Percentiles rank a stretch among this genome's conserved stretches.
These are phyloP conservation scores for Agrenia bidenticulata DNA, from an alignment of 2,888 invertebrate species.

Conservation along the genomic window DNA sequence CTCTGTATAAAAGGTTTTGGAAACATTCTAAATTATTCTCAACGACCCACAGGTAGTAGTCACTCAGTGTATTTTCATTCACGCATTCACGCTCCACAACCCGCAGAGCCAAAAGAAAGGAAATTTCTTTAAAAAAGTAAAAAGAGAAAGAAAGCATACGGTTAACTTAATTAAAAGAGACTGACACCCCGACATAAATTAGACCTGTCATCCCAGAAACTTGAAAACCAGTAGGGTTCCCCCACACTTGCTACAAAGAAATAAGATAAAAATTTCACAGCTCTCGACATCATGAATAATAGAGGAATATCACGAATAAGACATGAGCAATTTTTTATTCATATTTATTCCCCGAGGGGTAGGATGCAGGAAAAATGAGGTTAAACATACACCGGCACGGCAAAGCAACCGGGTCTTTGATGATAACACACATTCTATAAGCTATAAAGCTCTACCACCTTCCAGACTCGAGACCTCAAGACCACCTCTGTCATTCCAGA, in stretches of 20 bases:
- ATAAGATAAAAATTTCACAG: constrained; percentile 12
- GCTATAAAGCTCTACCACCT: too few relatives aligned
- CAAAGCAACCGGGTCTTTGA: not conserved
- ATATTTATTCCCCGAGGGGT: not conserved
- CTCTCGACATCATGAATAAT: constrained; percentile 11
- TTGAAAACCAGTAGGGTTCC: constrained; percentile 3
- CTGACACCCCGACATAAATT: constrained; percentile 7
- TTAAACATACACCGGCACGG: not conserved
- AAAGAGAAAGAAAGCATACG: not conserved
- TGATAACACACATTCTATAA: too few relatives aligned
- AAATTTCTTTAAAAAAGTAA: not conserved
- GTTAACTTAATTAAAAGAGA: constrained; percentile 9
- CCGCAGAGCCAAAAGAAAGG: too few relatives aligned
- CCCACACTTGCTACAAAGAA: not conserved
- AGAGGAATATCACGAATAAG: constrained; percentile 5
- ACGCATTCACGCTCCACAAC: too few relatives aligned
- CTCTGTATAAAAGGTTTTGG: too few relatives aligned
- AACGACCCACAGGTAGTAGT: too few relatives aligned
- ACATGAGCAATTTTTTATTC: constrained; percentile 6
- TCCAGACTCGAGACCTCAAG: too few relatives aligned
- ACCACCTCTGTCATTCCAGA: too few relatives aligned
- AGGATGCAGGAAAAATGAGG: too few relatives aligned
- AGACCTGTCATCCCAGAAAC: constrained; percentile 7
- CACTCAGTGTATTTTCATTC: too few relatives aligned
- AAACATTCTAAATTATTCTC: too few relatives aligned